Evolutionary conservation across 1,140 invertebrate genomes (phyloP), one percentile per base, ranked within the genome.

Genomic region (Papilio machaon): DNA sequence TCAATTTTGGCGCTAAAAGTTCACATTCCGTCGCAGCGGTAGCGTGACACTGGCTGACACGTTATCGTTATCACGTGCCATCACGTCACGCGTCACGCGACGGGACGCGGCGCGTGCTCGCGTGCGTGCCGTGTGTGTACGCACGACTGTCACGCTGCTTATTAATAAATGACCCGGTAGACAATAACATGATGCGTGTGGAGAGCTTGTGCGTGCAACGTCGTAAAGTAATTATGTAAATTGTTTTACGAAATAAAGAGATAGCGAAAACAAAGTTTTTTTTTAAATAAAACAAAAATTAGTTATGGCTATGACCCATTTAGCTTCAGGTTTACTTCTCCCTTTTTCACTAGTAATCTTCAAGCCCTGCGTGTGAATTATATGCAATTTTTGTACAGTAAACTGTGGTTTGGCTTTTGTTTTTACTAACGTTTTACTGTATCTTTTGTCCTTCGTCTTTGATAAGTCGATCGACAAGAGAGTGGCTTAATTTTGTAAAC

Each of bases 1-100:
- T 30, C 46, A 47, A 30, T 19, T 78, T 58, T 54, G 46, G 47
- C 74, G 47, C 47, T 60, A 60, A 60, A 78, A 60, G 52, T 52
- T 78, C 15, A 76, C 46, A 76, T 76, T 76, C 74, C 74, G 11
- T 15, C 74, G 47, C 49, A 23, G 19, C 76, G 35, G 52, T 78
- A 60, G 76, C 76, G 76, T 78, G 76, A 78, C 76, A 78, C 76
- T 4, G 76, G 15, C 54, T 76, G 80, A 76, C 80, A 76, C 80
- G 80, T 76, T 75, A 81, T 64, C 73, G 64, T 80, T 74, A 81
- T 81, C 58, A 58, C 49, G 73, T 64, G 70, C 58, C 73, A 73
- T 43, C 73, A 47, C 80, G 80, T 81, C 80, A 81, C 80, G 73
- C 54, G 46, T 64, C 70, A 70, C 73, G 52, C 73, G 49, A 79